Evolutionary conservation across 1,140 invertebrate species (phyloP).

Genomic region (Callitettix versicolor): DNA sequence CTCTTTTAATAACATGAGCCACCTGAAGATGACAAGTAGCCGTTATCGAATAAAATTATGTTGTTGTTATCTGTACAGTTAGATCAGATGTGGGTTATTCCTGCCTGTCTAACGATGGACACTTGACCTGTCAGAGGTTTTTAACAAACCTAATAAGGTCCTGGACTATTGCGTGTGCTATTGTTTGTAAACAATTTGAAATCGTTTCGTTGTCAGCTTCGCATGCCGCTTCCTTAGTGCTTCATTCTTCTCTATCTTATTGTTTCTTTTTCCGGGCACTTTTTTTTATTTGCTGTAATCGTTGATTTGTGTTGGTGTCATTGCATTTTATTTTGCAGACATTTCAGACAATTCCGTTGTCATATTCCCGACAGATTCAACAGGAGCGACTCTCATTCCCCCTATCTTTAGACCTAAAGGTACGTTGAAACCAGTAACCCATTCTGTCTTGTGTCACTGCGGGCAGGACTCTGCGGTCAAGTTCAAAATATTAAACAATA

Average conservation of each 20-base stretch:
- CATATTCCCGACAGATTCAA: conserved; percentile 67
- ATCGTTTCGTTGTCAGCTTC: no score
- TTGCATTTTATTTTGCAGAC: conserved; percentile 50
- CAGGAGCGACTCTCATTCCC: conserved; percentile 56
- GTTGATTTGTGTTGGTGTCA: conserved; percentile 18
- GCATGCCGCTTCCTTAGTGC: background rate
- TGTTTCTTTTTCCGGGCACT: conserved; percentile 6
- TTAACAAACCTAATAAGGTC: no score
- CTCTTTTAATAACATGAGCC: no score
- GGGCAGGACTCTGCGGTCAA: background rate
- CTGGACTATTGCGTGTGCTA: no score
- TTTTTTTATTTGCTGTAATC: conserved; percentile 18
- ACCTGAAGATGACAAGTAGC: no score
- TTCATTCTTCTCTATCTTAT: conserved; percentile 7
- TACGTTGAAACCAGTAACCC: conserved; percentile 33
- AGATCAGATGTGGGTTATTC: no score
- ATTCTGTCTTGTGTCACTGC: conserved; percentile 15
- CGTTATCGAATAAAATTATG: no score
- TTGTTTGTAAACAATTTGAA: no score
- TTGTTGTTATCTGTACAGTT: no score
- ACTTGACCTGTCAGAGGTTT: no score
- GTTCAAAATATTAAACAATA: background rate
- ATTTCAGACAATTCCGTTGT: conserved; percentile 65
- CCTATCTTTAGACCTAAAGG: conserved; percentile 61
- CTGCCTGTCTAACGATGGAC: no score